phyloP scores from a whole-genome alignment of 2,797 vertebrate species.

The Sardinella longiceps region DNA sequence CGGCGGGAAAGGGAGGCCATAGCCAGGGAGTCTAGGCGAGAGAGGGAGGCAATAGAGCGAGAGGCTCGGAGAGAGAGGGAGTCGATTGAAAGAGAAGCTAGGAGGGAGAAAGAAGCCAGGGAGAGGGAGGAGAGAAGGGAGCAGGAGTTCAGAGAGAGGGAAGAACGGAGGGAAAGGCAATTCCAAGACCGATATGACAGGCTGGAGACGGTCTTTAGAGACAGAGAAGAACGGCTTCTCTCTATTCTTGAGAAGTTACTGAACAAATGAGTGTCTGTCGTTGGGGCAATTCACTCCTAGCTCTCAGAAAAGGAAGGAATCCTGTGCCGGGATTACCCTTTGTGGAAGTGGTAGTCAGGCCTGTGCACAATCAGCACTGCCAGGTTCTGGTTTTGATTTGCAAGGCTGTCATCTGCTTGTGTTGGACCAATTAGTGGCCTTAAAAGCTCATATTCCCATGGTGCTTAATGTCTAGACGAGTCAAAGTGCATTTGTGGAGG shows the following conservation, averaged over 20 bases:
- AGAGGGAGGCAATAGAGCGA: slow-evolving; percentile 14
- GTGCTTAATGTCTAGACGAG: not conserved
- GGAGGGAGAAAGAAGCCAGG: not conserved
- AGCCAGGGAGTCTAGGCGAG: slow-evolving; percentile 38
- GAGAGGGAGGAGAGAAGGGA: not conserved
- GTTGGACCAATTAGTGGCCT: slow-evolving; percentile 7
- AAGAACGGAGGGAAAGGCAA: not conserved
- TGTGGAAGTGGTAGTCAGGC: slow-evolving; percentile 14
- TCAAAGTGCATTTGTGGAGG: not conserved
- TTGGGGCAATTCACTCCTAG: not conserved
- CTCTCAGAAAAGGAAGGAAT: not conserved
- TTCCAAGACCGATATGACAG: not conserved
- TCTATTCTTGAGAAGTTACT: slow-evolving; percentile 6
- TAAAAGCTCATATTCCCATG: not conserved
- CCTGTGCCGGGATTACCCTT: not conserved
- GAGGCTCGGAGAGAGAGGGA: slow-evolving; percentile 7
- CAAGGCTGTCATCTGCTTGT: not conserved
- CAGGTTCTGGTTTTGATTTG: slow-evolving; percentile 4
- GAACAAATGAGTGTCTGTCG: not conserved
- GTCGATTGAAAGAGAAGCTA: not conserved
- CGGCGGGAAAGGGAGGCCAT: slow-evolving; percentile 45
- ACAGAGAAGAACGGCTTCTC: slow-evolving; percentile 3
- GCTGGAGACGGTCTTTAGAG: not conserved
- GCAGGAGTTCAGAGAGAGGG: not conserved
- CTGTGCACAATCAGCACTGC: not conserved